Base-by-base conservation (phyloP, 1,140 invertebrate species). In the Drosophila kurseongensis region DNA sequence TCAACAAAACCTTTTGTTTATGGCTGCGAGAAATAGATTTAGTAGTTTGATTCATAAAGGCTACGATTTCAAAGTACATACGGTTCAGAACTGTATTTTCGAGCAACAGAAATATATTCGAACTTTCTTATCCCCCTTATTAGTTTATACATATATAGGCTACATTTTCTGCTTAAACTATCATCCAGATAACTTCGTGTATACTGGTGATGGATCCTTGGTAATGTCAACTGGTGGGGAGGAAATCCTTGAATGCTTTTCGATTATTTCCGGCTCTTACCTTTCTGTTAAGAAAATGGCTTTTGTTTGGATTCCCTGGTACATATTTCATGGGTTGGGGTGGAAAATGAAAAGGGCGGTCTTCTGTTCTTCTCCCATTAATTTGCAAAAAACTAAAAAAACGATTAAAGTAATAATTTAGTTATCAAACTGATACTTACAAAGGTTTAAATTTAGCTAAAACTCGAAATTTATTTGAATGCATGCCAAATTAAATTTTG, bases 401-500 rank as follows among this genome's bases (percentile, higher is more conserved):
- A 9, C 9, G 10, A 18, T 9, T 23, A 29, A 29, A 29, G 13
- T 10, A 5, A 51, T 14, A 6, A 35, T 14, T 4, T 5, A 14
- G 16, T 8, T 8, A 2, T 3, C 4, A 8, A 2, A 5, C 6
- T n/a, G 13, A 14, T 12, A 27, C 62, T 36, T 65, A 80, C 77
- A 32, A 13, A 5, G 36, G 8, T 50, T 23, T 35, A 18, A 75
- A 63, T 69, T 75, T 80, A 32, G 54, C 47, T 14, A 75, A 52
- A 38, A 63, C 54, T 69, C 50, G 48, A 75, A 80, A 59, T 80
- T 80, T 80, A 6, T 23, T 41, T 27, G 35, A 63, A 38, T 75
- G 23, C 78, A 80, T 80, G 48, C 62, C 77, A 69, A 80, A 60
- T 54, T 27, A 18, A 54, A 66, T 63, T 71, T 78, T 52, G 69